Evolutionary conservation across 2,888 invertebrate genomes (phyloP), one percentile per base, ranked within the genome.

Genomic region (Xylota sylvarum): DNA sequence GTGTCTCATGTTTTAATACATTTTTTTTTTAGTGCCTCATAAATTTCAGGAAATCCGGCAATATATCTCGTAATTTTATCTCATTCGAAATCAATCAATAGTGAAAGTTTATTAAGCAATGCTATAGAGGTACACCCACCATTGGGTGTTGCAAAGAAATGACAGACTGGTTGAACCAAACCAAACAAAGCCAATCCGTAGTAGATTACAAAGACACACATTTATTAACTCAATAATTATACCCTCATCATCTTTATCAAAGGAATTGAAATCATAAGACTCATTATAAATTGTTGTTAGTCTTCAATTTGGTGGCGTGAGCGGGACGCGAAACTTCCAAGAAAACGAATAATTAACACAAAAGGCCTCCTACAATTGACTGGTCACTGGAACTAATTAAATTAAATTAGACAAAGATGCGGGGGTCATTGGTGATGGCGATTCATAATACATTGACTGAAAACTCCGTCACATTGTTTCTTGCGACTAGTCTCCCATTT

Each of bases 331-430:
- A 58, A 72, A 60, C 37, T 73, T 65, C 46, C 64, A 67, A 76
- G 70, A 69, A 74, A 72, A 72, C 35, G 76, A 81, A 85, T 77
- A 85, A 85, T 86, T 82, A 86, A 86, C 77, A 82, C 82, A 65
- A 82, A 85, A 69, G 82, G 73, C 77, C 77, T 64, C 73, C 69
- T 65, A 79, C 77, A 86, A 86, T 86, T 86, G 86, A 82, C 82
- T 77, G 78, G 82, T 73, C 82, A 86, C 73, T 77, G 86, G 62
- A 86, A 70, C 77, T 86, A 86, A 86, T 86, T 82, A 73, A 86
- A 78, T 86, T 86, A 82, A 82, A 82, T 82, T 77, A 73, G 72
- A 77, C 85, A 72, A 86, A 78, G 82, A 86, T 69, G 86, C 67
- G 76, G 73, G 76, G 82, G 82, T 86, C 86, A 82, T 43, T 85